Conservation (phyloP, 2,113 vertebrate species). For the Sylvietta virens region DNA sequence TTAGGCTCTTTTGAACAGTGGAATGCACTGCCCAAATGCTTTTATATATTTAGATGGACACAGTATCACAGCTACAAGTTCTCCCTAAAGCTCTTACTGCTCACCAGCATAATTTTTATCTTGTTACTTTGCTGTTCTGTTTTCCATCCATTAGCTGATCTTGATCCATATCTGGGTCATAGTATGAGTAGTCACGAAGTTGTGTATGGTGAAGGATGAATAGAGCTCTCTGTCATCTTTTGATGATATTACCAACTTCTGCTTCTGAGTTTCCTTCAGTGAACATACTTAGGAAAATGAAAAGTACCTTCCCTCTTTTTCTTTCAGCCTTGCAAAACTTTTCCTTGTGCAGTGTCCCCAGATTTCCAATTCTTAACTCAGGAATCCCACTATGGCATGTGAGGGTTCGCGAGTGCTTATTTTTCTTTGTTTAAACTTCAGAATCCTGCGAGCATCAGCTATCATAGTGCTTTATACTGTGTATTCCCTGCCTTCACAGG, state of each 20-base stretch:
- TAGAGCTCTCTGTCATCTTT: neutral
- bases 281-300: neutral
- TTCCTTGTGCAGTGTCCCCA: neutral
- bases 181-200: neutral
- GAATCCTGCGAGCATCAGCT: neutral
- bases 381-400: neutral
- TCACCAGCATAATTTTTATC: neutral
- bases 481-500: neutral
- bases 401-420: neutral
- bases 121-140: neutral
- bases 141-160: slow-evolving; percentile 11
- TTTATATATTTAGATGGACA: neutral
- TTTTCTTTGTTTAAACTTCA: neutral
- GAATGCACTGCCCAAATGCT: neutral
- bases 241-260: neutral
- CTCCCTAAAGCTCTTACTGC: neutral
- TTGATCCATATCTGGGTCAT: neutral
- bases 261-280: neutral
- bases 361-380: neutral
- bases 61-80: neutral
- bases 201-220: neutral
- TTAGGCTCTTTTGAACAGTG: neutral
- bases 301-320: neutral
- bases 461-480: neutral
- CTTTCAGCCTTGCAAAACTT: neutral